phyloP scores from a whole-genome alignment of 1,140 invertebrate genomes.

The Drosophila orosa region DNA sequence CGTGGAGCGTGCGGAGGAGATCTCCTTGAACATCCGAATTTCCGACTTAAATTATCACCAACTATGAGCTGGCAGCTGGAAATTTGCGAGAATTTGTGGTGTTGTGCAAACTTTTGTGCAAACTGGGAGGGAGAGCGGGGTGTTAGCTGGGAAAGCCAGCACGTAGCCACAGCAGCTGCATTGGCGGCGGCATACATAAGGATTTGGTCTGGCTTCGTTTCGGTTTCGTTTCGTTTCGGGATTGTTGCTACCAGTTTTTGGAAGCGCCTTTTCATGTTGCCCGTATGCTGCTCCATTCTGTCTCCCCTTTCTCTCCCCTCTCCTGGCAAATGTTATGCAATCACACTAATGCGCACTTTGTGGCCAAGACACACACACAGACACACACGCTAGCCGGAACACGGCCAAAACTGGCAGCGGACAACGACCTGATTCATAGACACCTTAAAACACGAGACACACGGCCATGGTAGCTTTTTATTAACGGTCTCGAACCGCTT shows the following conservation, averaged over 20 bases:
- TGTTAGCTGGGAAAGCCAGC: conserved; percentile 37
- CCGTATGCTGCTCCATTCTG: conserved; percentile 9
- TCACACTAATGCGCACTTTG: conserved; percentile 80
- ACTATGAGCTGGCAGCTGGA: conserved; percentile 59
- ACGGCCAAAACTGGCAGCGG: conserved; percentile 20
- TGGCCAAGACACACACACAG: conserved; percentile 49
- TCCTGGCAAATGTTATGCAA: conserved; percentile 69
- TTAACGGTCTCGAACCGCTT: conserved; percentile 60
- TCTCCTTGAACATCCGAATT: conserved; percentile 68
- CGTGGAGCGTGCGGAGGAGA: conserved; percentile 4
- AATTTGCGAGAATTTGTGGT: conserved; percentile 68
- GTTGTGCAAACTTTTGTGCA: conserved; percentile 65
- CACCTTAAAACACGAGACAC: conserved; percentile 21
- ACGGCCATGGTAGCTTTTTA: conserved; percentile 52
- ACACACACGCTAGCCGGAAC: conserved; percentile 12
- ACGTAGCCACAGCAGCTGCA: conserved; percentile 72
- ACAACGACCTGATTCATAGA: conserved; percentile 42
- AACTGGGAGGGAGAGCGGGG: neutral
- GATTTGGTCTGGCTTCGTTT: conserved; percentile 66
- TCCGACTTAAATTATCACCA: conserved; percentile 82
- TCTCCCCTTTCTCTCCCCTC: neutral
- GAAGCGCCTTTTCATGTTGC: conserved; percentile 28
- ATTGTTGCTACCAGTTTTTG: conserved; percentile 37
- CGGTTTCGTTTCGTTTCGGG: conserved; percentile 35
- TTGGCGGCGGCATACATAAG: conserved; percentile 56